A percentile compares a stretch with the other conserved stretches of the same genome.
Evolutionary conservation across 2,888 invertebrate species (phyloP).

Genomic region (Chalcis sispes): DNA sequence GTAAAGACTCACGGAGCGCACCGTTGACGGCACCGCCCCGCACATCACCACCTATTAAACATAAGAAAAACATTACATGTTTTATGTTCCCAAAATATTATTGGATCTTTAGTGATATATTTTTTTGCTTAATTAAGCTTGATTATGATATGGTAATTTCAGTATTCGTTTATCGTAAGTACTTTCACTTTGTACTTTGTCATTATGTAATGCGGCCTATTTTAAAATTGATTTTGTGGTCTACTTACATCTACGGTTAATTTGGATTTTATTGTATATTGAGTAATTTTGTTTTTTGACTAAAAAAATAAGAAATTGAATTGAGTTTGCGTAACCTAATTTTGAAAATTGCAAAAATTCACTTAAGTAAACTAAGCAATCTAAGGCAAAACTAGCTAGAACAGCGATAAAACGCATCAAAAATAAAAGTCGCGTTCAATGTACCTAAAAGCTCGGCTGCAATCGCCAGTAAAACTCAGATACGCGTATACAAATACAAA

Average conservation of each 20-base stretch:
- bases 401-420: background rate
- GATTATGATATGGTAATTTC: too few species aligned
- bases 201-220: too few species aligned
- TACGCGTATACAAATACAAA: background rate
- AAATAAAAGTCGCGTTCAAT: background rate
- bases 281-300: too few species aligned
- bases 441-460: constrained; percentile 1
- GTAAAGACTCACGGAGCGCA: constrained; percentile 84
- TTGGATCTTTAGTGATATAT: too few species aligned
- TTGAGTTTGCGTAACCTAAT: background rate
- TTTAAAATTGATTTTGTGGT: too few species aligned
- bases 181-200: too few species aligned
- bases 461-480: background rate
- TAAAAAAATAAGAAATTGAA: too few species aligned
- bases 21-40: constrained; percentile 85
- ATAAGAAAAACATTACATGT: background rate
- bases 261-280: too few species aligned
- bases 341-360: background rate
- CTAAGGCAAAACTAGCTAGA: background rate
- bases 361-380: background rate
- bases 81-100: too few species aligned
- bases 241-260: too few species aligned
- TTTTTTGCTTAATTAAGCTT: too few species aligned
- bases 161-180: too few species aligned
- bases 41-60: constrained; percentile 82